Conservation (phyloP, 2,113 vertebrate species). For the Pterocles gutturalis region DNA sequence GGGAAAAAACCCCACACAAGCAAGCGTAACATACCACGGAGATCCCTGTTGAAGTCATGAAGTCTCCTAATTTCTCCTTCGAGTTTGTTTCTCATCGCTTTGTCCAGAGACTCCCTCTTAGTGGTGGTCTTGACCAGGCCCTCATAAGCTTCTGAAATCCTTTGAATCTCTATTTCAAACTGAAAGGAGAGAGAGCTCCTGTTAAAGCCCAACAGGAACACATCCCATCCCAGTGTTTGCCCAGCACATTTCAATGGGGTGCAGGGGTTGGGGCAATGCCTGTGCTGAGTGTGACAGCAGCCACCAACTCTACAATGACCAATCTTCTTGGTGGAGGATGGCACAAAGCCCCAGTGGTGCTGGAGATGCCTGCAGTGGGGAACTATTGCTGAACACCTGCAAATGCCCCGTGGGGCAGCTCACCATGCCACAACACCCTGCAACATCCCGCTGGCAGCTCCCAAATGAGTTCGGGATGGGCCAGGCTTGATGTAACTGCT, state of each 20-base stretch:
- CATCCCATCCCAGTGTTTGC: neutral
- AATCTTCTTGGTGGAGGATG: neutral
- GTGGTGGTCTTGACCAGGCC: constrained; percentile 86
- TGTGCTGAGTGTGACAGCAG: accelerated
- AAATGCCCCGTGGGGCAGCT: neutral
- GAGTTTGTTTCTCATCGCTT: constrained; percentile 86
- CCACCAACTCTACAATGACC: neutral
- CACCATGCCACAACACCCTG: accelerated
- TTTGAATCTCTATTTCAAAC: constrained; percentile 87
- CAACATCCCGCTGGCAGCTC: neutral
- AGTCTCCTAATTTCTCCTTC: constrained; percentile 89
- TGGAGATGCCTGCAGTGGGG: neutral
- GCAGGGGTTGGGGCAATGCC: neutral
- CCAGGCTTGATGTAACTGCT: neutral
- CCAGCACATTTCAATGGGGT: neutral
- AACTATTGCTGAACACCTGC: neutral
- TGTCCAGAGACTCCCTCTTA: constrained; percentile 87
- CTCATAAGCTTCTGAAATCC: constrained; percentile 88
- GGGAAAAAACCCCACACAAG: neutral
- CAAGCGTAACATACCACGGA: constrained; percentile 76
- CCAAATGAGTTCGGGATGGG: neutral
- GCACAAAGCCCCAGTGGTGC: neutral
- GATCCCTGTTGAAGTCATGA: constrained; percentile 89
- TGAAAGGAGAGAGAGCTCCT: constrained; percentile 60
- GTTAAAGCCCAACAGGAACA: neutral